Evolutionary conservation across 2,113 vertebrate species (phyloP).

Genomic region (Astur gentilis): DNA sequence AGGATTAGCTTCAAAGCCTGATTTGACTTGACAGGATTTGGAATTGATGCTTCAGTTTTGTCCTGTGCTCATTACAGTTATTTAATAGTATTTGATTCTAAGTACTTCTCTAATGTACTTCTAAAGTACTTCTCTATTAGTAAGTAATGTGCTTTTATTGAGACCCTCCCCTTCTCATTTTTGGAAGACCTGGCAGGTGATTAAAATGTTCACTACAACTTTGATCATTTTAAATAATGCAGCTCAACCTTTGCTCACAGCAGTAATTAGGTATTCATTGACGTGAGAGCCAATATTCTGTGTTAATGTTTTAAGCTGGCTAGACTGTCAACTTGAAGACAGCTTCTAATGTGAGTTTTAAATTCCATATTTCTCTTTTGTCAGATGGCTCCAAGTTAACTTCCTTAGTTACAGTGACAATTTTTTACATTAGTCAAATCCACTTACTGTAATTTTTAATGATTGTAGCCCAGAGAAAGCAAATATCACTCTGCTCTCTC

Average conservation of each 20-base stretch:
- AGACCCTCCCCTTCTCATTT: background rate
- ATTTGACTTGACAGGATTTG: background rate
- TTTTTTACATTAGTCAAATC: background rate
- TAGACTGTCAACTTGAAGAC: background rate
- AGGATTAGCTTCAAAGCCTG: background rate
- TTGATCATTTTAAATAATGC: background rate
- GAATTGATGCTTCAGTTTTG: background rate
- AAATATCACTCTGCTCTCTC: background rate
- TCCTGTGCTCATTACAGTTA: background rate
- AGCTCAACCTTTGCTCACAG: background rate
- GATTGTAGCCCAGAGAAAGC: background rate
- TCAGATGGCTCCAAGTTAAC: background rate
- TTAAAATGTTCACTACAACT: conserved; percentile 6
- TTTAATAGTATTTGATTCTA: background rate
- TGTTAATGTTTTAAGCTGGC: background rate
- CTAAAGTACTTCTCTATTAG: background rate
- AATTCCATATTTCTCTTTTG: background rate
- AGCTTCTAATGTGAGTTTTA: conserved; percentile 4
- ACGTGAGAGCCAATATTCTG: background rate
- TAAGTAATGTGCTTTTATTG: background rate
- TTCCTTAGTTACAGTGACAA: background rate
- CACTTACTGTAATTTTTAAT: background rate
- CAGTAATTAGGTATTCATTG: conserved; percentile 14
- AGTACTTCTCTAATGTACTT: background rate
- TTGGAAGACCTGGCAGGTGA: background rate